A percentile compares a stretch with the other conserved stretches of the same genome.
Evolutionary conservation across 2,797 vertebrate genomes (phyloP).

Genomic region (Lagocephalus sceleratus): DNA sequence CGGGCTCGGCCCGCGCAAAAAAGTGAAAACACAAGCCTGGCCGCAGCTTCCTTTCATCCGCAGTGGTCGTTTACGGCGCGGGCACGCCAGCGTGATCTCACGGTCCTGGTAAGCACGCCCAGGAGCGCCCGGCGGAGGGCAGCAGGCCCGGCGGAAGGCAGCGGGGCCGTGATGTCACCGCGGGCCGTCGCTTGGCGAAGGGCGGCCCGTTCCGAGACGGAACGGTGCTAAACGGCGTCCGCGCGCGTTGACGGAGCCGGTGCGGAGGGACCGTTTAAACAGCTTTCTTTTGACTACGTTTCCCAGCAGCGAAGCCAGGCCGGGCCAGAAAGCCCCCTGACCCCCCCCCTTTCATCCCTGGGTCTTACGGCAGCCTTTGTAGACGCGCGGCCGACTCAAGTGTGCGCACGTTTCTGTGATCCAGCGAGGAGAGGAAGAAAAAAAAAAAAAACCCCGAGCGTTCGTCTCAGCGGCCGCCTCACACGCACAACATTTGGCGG

Average conservation of each 20-base stretch:
- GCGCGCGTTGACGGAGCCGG: slow-evolving; percentile 49
- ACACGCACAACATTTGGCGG: slow-evolving; percentile 31
- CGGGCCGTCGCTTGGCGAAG: slow-evolving; percentile 15
- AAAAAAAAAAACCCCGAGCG: slow-evolving; percentile 34
- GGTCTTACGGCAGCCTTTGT: not conserved
- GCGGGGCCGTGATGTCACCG: slow-evolving; percentile 54
- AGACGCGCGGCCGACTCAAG: not conserved
- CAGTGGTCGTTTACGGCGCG: slow-evolving; percentile 42
- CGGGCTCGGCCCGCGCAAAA: slow-evolving; percentile 32
- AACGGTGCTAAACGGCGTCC: slow-evolving; percentile 51
- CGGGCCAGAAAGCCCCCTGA: slow-evolving; percentile 19
- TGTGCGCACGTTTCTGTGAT: not conserved
- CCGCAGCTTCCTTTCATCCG: slow-evolving; percentile 46
- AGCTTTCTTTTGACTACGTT: slow-evolving; percentile 45
- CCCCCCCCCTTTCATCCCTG: slow-evolving; percentile 6
- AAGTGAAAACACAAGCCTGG: slow-evolving; percentile 27
- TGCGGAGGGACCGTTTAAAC: slow-evolving; percentile 46
- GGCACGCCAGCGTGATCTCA: slow-evolving; percentile 54
- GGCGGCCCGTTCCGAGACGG: slow-evolving; percentile 48
- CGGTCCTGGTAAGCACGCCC: slow-evolving; percentile 52
- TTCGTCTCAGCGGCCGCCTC: slow-evolving; percentile 30
- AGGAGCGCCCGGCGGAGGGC: slow-evolving; percentile 50
- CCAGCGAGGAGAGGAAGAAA: too few relatives aligned
- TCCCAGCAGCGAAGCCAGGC: slow-evolving; percentile 44
- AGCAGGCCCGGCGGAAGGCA: slow-evolving; percentile 37